Percentiles rank a stretch among this genome's conserved stretches.
Evolutionary conservation across 2,888 invertebrate species (phyloP).

Genomic region (Noctuana brunneofusca): DNA sequence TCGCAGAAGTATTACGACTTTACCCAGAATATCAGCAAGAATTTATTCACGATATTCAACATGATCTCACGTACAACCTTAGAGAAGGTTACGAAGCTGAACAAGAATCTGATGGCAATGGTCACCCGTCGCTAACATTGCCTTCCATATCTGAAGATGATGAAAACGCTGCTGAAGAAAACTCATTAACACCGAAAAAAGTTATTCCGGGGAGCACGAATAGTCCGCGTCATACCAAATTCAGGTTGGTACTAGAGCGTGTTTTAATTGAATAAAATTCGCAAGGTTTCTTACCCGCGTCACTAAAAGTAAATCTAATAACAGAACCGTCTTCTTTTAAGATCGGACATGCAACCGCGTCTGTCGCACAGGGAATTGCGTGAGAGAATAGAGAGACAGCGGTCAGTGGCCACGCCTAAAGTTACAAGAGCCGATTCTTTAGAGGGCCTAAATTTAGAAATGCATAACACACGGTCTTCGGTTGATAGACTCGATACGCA

Average conservation of each 20-base stretch:
- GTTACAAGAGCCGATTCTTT: slow-evolving; percentile 81
- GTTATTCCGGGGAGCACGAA: slow-evolving; percentile 80
- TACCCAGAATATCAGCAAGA: slow-evolving; percentile 98
- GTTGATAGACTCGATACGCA: slow-evolving; percentile 92
- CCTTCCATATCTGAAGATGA: slow-evolving; percentile 98
- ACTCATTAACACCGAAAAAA: slow-evolving; percentile 85
- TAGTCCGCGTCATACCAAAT: slow-evolving; percentile 88
- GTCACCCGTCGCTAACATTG: slow-evolving; percentile 90
- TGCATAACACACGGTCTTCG: slow-evolving; percentile 76
- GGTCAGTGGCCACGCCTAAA: slow-evolving; percentile 84
- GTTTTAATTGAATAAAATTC: slow-evolving; percentile 9
- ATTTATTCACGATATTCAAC: slow-evolving; percentile 96
- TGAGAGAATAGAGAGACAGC: slow-evolving; percentile 86
- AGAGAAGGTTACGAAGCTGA: slow-evolving; percentile 96
- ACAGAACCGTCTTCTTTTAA: slow-evolving; percentile 39
- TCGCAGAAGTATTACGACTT: slow-evolving; percentile 93
- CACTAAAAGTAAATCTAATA: slow-evolving; percentile 12
- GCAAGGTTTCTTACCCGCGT: neutral
- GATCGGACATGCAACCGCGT: slow-evolving; percentile 67
- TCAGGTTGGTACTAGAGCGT: slow-evolving; percentile 53
- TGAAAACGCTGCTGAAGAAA: slow-evolving; percentile 92
- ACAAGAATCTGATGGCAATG: slow-evolving; percentile 89
- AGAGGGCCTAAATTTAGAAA: slow-evolving; percentile 84
- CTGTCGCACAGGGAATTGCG: slow-evolving; percentile 78
- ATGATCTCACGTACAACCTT: slow-evolving; percentile 96